phyloP scores from a whole-genome alignment of 92 coral and sea anemone species.

The Palythoa caribaeorum region DNA sequence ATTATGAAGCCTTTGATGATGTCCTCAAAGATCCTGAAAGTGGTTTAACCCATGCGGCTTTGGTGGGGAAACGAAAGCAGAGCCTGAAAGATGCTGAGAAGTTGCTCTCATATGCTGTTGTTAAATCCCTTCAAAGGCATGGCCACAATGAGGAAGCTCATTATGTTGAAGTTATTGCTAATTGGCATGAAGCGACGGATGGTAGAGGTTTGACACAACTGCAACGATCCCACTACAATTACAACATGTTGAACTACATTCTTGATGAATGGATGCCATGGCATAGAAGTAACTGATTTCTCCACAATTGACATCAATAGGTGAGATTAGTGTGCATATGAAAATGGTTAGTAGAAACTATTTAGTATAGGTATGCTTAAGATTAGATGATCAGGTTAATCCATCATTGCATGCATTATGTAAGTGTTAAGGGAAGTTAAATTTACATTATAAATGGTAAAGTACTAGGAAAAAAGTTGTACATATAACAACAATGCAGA shows the following conservation, averaged over 20 bases:
- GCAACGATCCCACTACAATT: constrained; percentile 59
- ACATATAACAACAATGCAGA: too few relatives aligned
- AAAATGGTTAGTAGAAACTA: background rate
- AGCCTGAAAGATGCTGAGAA: constrained; percentile 71
- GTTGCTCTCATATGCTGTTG: constrained; percentile 61
- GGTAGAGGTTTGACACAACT: constrained; percentile 68
- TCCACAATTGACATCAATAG: constrained; percentile 75
- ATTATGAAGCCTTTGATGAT: constrained; percentile 69
- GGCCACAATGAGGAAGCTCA: constrained; percentile 62
- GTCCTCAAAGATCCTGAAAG: constrained; percentile 61
- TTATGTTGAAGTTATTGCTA: constrained; percentile 49
- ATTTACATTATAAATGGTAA: too few relatives aligned
- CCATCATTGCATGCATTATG: background rate
- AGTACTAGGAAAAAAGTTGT: too few relatives aligned
- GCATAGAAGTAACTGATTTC: constrained; percentile 64
- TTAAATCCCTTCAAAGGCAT: constrained; percentile 50
- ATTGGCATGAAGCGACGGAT: constrained; percentile 79
- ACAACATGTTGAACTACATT: constrained; percentile 61
- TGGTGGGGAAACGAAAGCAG: constrained; percentile 69
- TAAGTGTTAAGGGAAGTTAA: background rate
- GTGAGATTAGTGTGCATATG: constrained; percentile 17
- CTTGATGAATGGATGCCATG: constrained; percentile 86
- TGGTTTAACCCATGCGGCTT: constrained; percentile 78
- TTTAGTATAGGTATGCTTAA: background rate
- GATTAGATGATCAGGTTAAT: too few relatives aligned